Evolutionary conservation across 1,140 invertebrate genomes (phyloP), one percentile per base, ranked within the genome.

Genomic region (Drosophila kurseongensis): DNA sequence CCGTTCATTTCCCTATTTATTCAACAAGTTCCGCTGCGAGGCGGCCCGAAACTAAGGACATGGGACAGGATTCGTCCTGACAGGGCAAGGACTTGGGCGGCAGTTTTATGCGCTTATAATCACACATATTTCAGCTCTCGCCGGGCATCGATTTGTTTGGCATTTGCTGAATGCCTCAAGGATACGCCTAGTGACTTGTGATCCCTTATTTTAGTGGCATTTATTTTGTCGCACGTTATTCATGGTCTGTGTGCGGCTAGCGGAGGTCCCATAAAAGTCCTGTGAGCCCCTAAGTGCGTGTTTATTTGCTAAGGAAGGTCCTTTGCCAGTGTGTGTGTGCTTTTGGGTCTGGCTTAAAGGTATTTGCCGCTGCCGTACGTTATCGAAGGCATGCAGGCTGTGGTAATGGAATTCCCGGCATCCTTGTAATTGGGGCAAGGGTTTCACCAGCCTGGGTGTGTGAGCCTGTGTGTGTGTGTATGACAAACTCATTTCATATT

Each of bases 401-500:
- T 32, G 29, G 40, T 14, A 57, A 38, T 18, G 67, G 61, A 55
- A 61, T 54, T 68, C 60, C 51, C 41, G 52, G 51, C 65, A 80
- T 75, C 62, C 51, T 52, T 44, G 75, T 89, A 88, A 86, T 79
- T 79, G 83, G 66, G 69, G 80, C 79, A 88, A 83, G 82, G 75
- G 83, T 82, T 86, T 48, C 10, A 38, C 54, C 58, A 5, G 9
- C 14, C n/a, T 42, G 40, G 5, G 4, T 56, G 18, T 50, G 35
- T 63, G 54, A 41, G 14, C 50, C 47, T 55, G 56, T 36, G 68
- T 58, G 51, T 78, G 56, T 86, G 78, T 76, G 67, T 82, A 76
- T 82, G 82, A 82, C 71, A 82, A 82, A 76, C 82, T 83, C 82
- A 86, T 86, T 86, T 86, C 77, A 88, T 86, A 86, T 86, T 86